These are phyloP conservation scores for Clinocottus analis DNA, from an alignment of 2,113 vertebrate genomes.

Conservation along the genomic window DNA sequence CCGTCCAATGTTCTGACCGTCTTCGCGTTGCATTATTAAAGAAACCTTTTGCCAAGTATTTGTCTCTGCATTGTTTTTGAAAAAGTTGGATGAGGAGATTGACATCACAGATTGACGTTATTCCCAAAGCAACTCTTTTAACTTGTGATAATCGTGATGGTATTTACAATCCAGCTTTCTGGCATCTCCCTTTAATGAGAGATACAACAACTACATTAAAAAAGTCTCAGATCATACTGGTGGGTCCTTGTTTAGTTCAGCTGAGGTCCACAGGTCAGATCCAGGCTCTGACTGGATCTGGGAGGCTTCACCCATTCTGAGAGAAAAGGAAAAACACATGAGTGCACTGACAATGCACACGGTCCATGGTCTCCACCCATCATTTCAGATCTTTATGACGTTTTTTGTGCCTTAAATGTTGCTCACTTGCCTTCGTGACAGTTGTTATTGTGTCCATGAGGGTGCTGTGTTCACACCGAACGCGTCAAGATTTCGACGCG, in stretches of 20 bases:
- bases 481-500: no score
- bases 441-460: neutral
- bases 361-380: no score
- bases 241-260: neutral
- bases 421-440: neutral
- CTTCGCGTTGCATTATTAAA: neutral
- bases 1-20: neutral
- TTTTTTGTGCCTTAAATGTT: neutral
- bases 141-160: neutral
- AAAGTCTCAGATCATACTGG: neutral
- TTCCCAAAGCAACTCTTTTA: neutral
- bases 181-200: neutral
- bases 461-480: no score
- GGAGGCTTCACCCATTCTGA: neutral
- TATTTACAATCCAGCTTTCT: neutral
- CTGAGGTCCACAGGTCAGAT: neutral
- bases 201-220: no score
- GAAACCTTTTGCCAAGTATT: constrained; percentile 1
- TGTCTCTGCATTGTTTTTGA: neutral
- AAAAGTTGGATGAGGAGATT: neutral
- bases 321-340: neutral
- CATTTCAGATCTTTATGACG: no score
- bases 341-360: neutral
- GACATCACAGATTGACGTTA: neutral
- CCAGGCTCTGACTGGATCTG: neutral